Conservation (phyloP, 2,888 invertebrate genomes). For the Dascillus cervinus region DNA sequence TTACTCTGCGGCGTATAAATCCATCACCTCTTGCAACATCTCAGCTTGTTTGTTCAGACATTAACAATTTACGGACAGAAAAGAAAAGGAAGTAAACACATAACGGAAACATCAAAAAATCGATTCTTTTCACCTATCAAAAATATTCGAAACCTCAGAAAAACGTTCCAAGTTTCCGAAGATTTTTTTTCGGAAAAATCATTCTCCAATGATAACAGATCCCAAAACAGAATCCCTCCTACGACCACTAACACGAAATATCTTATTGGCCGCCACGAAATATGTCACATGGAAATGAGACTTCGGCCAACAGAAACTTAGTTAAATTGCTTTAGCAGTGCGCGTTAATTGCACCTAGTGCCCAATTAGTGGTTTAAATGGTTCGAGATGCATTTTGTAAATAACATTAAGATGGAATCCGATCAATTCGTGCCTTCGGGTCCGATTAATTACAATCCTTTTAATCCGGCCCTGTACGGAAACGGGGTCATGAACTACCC, state of each 20-base stretch:
- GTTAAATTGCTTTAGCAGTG: slow-evolving; percentile 23
- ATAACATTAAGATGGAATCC: slow-evolving; percentile 23
- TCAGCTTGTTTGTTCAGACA: too few species aligned
- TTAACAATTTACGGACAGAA: too few species aligned
- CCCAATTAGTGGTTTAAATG: slow-evolving; percentile 8
- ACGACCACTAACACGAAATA: slow-evolving; percentile 7
- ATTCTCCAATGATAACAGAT: slow-evolving; percentile 16
- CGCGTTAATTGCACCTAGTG: slow-evolving; percentile 15
- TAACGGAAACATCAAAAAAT: too few species aligned
- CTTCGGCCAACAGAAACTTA: slow-evolving; percentile 17
- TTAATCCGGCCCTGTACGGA: too few species aligned
- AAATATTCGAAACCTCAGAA: too few species aligned
- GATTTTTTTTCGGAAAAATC: too few species aligned
- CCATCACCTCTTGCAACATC: too few species aligned
- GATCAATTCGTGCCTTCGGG: slow-evolving; percentile 19
- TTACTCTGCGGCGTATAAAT: too few species aligned
- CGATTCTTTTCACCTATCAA: too few species aligned
- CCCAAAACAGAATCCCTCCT: slow-evolving; percentile 10
- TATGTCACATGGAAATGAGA: slow-evolving; percentile 27
- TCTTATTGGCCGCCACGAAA: slow-evolving; percentile 24
- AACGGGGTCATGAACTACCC: slow-evolving; percentile 13
- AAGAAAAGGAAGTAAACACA: too few species aligned
- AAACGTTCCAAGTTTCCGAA: too few species aligned
- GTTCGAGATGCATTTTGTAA: slow-evolving; percentile 20
- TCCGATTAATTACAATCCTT: slow-evolving; percentile 12